These are phyloP conservation scores for Tragulus kanchil DNA, from an alignment of 2,113 vertebrate genomes.

Conservation along the genomic window DNA sequence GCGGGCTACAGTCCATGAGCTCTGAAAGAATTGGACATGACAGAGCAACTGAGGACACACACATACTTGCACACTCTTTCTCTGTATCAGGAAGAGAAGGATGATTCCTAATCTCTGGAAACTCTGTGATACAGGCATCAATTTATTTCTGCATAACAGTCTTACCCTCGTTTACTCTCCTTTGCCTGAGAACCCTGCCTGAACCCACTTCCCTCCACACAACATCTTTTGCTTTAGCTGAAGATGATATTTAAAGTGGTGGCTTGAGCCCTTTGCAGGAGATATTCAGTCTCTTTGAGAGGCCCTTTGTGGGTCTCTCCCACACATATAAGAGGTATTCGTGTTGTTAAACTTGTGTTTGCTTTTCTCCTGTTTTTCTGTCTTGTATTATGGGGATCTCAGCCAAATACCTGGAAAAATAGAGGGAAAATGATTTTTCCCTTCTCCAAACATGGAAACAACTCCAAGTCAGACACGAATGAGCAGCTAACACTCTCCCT, in stretches of 20 bases:
- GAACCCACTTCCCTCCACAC: neutral
- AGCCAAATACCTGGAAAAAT: neutral
- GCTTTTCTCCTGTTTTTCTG: neutral
- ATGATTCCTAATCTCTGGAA: neutral
- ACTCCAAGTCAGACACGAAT: too few relatives aligned
- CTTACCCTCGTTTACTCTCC: neutral
- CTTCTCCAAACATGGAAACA: neutral
- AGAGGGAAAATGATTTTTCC: neutral
- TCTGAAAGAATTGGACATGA: neutral
- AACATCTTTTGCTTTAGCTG: neutral
- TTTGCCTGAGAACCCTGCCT: neutral
- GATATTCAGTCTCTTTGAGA: neutral
- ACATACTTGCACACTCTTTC: neutral
- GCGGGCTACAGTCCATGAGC: neutral
- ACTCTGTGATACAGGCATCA: neutral
- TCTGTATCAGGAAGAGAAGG: neutral
- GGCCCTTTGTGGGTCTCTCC: neutral
- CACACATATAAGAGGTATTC: neutral
- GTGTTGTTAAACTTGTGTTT: neutral
- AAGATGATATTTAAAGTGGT: neutral
- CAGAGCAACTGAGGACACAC: neutral
- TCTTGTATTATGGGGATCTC: neutral
- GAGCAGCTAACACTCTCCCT: too few relatives aligned
- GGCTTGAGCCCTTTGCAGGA: neutral
- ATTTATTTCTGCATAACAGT: neutral